Evolutionary conservation across 2,113 vertebrate species (phyloP).

Genomic region (Casuarius casuarius): DNA sequence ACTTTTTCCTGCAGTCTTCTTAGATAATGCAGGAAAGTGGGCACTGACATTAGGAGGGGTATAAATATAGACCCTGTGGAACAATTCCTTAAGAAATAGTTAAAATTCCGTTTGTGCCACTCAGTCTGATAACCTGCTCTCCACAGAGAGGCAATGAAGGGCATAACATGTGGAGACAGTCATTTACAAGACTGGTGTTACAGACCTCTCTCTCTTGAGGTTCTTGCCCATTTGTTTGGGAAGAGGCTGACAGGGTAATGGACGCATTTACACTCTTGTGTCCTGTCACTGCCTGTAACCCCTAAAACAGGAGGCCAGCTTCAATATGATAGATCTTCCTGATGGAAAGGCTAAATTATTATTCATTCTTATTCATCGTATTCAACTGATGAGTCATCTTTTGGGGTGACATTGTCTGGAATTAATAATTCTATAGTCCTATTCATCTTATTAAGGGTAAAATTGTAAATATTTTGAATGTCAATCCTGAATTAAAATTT

Average conservation of each 20-base stretch:
- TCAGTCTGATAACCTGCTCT: background rate
- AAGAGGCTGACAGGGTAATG: background rate
- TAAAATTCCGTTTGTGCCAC: background rate
- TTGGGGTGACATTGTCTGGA: background rate
- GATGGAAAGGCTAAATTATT: background rate
- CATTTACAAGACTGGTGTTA: background rate
- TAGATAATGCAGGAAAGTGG: background rate
- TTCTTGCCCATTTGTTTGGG: background rate
- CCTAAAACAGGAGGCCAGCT: background rate
- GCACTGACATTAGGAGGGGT: background rate
- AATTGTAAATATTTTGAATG: background rate
- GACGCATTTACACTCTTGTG: background rate
- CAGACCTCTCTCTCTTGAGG: background rate
- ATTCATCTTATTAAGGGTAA: background rate
- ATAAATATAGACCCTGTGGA: background rate
- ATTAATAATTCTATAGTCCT: background rate
- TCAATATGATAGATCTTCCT: background rate
- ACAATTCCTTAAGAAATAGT: background rate
- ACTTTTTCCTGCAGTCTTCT: background rate
- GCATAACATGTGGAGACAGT: background rate
- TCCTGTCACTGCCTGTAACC: background rate
- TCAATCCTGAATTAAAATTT: background rate
- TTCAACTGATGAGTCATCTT: background rate
- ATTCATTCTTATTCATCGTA: background rate
- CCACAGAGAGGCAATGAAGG: background rate